Conservation (phyloP, 2,888 invertebrate species). For the Punctoribates punctum region DNA sequence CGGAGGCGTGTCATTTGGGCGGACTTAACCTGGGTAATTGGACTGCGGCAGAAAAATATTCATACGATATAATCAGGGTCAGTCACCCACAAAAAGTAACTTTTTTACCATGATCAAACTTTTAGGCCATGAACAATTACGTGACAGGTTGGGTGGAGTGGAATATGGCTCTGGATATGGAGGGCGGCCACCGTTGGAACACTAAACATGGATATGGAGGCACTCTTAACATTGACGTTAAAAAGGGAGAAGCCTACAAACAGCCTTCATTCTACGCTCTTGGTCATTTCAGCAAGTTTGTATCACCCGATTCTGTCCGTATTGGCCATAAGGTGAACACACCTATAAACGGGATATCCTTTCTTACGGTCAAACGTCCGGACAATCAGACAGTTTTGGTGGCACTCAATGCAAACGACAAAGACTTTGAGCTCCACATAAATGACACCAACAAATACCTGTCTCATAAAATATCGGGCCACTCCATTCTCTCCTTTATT, state of each 20-base stretch:
- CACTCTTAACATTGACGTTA: slow-evolving; percentile 57
- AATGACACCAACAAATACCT: background rate
- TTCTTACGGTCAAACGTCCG: background rate
- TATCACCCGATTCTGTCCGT: slow-evolving; percentile 49
- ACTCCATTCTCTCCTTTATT: slow-evolving; percentile 44
- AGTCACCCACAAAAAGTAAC: slow-evolving; percentile 44
- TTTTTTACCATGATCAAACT: slow-evolving; percentile 57
- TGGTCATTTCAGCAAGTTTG: slow-evolving; percentile 58
- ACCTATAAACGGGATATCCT: background rate
- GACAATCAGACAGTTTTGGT: slow-evolving; percentile 23
- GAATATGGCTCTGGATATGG: slow-evolving; percentile 72
- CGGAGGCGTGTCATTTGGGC: slow-evolving; percentile 72
- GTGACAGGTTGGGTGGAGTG: slow-evolving; percentile 83
- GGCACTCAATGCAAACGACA: slow-evolving; percentile 5
- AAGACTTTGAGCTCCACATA: slow-evolving; percentile 1
- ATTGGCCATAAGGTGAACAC: slow-evolving; percentile 14
- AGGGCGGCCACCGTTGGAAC: slow-evolving; percentile 60
- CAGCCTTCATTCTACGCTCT: slow-evolving; percentile 61
- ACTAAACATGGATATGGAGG: slow-evolving; percentile 58
- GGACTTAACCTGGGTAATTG: slow-evolving; percentile 61
- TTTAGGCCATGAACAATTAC: slow-evolving; percentile 62
- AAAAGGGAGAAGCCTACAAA: slow-evolving; percentile 57
- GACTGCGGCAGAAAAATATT: slow-evolving; percentile 66
- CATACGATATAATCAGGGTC: slow-evolving; percentile 65
- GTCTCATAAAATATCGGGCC: slow-evolving; percentile 32